Evolutionary conservation across 2,888 invertebrate genomes (phyloP).

Genomic region (Sinotaia quadrata): DNA sequence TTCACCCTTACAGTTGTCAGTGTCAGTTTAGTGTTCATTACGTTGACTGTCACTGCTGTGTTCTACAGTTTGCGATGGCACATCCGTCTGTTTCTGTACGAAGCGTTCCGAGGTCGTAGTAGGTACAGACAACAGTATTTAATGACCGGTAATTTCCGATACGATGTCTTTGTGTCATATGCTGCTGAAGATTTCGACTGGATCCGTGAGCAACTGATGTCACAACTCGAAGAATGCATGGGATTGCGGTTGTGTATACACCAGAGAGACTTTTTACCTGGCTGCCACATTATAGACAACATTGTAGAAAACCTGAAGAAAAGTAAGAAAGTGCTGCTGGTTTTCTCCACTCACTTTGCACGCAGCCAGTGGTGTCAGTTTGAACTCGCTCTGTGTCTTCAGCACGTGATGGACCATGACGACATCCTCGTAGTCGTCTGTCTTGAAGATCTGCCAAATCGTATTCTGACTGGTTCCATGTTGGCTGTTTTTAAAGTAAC

Average conservation of each 20-base stretch:
- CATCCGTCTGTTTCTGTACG: constrained; percentile 69
- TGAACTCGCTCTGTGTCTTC: constrained; percentile 33
- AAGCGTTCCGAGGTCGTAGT: constrained; percentile 72
- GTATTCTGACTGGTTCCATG: constrained; percentile 78
- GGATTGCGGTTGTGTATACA: constrained; percentile 76
- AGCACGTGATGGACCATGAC: constrained; percentile 21
- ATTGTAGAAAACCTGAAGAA: constrained; percentile 81
- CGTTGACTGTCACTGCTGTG: background rate
- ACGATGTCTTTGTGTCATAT: constrained; percentile 82
- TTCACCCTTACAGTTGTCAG: background rate
- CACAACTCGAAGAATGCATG: constrained; percentile 76
- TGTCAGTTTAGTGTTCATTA: background rate
- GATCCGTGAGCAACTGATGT: constrained; percentile 79
- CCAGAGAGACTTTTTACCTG: constrained; percentile 82
- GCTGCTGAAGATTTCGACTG: constrained; percentile 79
- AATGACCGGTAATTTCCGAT: too few relatives aligned
- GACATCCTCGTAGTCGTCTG: constrained; percentile 76
- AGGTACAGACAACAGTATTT: too few relatives aligned
- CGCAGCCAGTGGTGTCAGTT: constrained; percentile 49
- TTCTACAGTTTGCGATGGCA: constrained; percentile 15
- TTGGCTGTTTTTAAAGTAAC: constrained; percentile 81
- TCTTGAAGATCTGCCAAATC: constrained; percentile 78
- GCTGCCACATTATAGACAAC: constrained; percentile 80
- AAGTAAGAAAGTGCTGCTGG: constrained; percentile 78
- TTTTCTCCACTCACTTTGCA: constrained; percentile 76